These are phyloP conservation scores for Anastrepha ludens DNA, from an alignment of 1,140 invertebrate species.

Conservation along the genomic window DNA sequence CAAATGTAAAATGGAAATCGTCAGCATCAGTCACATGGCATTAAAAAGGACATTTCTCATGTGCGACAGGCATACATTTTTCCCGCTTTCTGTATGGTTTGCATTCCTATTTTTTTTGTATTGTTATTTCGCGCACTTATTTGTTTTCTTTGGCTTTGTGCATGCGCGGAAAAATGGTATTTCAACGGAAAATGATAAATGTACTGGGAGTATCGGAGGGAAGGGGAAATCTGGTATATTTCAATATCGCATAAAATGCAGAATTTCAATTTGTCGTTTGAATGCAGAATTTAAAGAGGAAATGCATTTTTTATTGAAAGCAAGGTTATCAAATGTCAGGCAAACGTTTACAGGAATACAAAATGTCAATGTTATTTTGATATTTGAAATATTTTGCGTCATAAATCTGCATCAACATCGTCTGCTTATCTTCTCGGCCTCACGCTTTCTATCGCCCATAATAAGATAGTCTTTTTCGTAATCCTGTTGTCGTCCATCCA, in stretches of 20 bases:
- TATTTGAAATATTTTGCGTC: too few relatives aligned
- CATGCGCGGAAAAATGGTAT: constrained; percentile 4
- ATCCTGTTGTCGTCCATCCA: too few relatives aligned
- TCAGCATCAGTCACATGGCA: constrained; percentile 46
- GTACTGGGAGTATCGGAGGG: not conserved
- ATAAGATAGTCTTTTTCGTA: too few relatives aligned
- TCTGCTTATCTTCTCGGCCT: too few relatives aligned
- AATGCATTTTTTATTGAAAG: not conserved
- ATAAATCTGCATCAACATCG: too few relatives aligned
- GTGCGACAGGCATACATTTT: constrained; percentile 13
- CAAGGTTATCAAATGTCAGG: not conserved
- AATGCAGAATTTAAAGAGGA: not conserved
- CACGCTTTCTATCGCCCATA: too few relatives aligned
- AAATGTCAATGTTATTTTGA: too few relatives aligned
- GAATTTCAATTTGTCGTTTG: not conserved
- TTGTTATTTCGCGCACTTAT: not conserved
- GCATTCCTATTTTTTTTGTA: not conserved
- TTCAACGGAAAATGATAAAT: constrained; percentile 34
- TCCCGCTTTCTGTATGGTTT: not conserved
- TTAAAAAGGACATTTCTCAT: constrained; percentile 47
- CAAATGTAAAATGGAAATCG: constrained; percentile 52
- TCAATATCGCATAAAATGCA: not conserved
- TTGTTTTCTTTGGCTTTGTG: not conserved
- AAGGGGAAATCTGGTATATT: not conserved
- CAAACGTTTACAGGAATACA: too few relatives aligned